Conservation (phyloP, 2,797 vertebrate species). For the Pipistrellus pygmaeus region DNA sequence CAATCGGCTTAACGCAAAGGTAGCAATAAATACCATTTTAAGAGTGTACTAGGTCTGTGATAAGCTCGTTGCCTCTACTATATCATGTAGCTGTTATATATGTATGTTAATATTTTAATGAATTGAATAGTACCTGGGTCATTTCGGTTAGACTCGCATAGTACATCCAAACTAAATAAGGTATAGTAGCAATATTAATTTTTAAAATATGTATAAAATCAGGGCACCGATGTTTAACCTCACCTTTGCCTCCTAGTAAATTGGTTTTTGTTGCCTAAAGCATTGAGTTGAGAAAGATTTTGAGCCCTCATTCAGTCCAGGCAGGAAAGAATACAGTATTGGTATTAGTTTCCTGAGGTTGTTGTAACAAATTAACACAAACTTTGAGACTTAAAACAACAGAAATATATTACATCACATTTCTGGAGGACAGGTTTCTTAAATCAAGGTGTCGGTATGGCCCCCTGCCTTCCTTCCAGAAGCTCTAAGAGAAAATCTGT, state of each 20-base stretch:
- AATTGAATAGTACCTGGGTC: neutral
- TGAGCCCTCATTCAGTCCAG: neutral
- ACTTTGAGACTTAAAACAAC: neutral
- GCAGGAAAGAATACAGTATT: neutral
- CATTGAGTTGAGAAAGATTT: neutral
- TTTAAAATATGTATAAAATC: conserved; percentile 22
- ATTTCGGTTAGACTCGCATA: conserved; percentile 5
- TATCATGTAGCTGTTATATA: conserved; percentile 12
- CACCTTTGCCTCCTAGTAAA: neutral
- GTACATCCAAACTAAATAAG: neutral
- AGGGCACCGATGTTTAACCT: neutral
- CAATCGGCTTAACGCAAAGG: conserved; percentile 28
- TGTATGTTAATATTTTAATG: too few species aligned
- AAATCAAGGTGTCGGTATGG: neutral
- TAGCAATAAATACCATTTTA: neutral
- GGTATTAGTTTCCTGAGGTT: neutral
- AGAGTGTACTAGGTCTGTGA: neutral
- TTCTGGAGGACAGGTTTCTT: neutral
- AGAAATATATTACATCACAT: neutral
- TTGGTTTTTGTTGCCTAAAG: neutral
- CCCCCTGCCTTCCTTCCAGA: neutral
- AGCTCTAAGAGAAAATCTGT: neutral
- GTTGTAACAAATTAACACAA: neutral
- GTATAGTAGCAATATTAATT: neutral
- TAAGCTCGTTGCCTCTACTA: neutral